These are phyloP conservation scores for Choloepus hoffmanni DNA, from an alignment of 2,113 vertebrate species.

Conservation along the genomic window DNA sequence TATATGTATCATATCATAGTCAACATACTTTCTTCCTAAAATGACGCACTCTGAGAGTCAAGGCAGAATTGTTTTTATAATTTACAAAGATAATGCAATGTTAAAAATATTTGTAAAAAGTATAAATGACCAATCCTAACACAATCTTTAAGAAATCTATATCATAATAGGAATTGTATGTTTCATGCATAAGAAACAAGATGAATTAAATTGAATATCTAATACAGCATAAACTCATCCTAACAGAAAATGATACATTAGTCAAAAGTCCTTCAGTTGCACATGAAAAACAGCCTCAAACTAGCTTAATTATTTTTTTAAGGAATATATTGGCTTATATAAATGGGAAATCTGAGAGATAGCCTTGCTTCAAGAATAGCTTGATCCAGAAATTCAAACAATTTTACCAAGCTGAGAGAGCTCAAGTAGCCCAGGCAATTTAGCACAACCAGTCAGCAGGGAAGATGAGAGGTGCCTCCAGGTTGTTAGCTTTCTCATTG, in stretches of 20 bases:
- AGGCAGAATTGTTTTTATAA: background rate
- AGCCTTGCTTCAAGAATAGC: slow-evolving; percentile 39
- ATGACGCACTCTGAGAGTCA: background rate
- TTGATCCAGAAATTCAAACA: slow-evolving; percentile 64
- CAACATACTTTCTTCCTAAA: background rate
- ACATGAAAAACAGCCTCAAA: slow-evolving; percentile 29
- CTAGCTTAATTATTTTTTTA: background rate
- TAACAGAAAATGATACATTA: slow-evolving; percentile 11
- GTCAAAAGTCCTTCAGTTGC: background rate
- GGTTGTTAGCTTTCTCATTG: slow-evolving; percentile 4
- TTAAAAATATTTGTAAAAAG: background rate
- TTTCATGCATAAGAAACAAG: background rate
- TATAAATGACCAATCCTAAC: background rate
- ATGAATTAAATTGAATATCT: slow-evolving; percentile 4
- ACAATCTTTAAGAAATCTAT: background rate
- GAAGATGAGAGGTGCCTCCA: slow-evolving; percentile 29
- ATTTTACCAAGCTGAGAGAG: slow-evolving; percentile 59
- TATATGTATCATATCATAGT: background rate
- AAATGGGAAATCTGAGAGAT: slow-evolving; percentile 52
- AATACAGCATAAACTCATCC: background rate
- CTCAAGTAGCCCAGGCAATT: slow-evolving; percentile 63
- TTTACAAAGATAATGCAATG: slow-evolving; percentile 5
- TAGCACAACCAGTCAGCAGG: slow-evolving; percentile 35
- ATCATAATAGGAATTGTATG: background rate
- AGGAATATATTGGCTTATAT: background rate